Evolutionary conservation across 2,113 vertebrate genomes (phyloP).

Genomic region (Campylorhamphus procurvoides): DNA sequence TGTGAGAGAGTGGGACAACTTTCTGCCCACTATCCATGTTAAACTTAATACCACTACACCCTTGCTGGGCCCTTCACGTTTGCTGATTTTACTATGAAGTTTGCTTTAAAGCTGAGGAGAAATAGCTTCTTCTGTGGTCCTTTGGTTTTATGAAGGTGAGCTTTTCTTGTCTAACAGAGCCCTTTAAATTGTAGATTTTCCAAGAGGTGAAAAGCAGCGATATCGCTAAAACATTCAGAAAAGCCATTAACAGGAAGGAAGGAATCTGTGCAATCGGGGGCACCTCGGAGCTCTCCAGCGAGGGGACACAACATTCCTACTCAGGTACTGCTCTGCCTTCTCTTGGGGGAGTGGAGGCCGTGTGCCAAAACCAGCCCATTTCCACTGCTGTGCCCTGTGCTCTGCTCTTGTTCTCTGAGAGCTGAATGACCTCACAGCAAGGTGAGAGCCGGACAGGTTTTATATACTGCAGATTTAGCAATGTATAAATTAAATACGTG

Average conservation of each 20-base stretch:
- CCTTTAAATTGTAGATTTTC: conserved; percentile 81
- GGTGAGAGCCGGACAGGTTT: not conserved
- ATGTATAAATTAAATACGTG: not conserved
- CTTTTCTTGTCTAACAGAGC: conserved; percentile 5
- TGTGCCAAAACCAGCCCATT: not conserved
- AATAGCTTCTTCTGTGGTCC: not conserved
- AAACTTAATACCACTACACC: not conserved
- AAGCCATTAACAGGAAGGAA: conserved; percentile 91
- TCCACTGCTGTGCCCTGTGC: accelerated
- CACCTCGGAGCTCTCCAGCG: conserved; percentile 89
- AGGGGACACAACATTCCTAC: conserved; percentile 92
- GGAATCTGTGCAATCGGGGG: conserved; percentile 91
- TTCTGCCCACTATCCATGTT: not conserved
- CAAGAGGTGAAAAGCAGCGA: conserved; percentile 86
- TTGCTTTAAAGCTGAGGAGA: not conserved
- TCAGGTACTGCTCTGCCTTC: conserved; percentile 69
- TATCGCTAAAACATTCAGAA: conserved; percentile 84
- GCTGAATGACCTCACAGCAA: accelerated
- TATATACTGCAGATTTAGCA: not conserved
- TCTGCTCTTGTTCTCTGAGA: not conserved
- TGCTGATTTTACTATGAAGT: not conserved
- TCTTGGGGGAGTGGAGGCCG: not conserved
- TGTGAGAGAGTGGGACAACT: not conserved
- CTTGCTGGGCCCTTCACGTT: not conserved
- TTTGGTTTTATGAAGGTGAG: not conserved